Percentiles rank a stretch among this genome's conserved stretches.
phyloP scores from a whole-genome alignment of 2,797 vertebrate genomes.

The Pangasius larnaudii region DNA sequence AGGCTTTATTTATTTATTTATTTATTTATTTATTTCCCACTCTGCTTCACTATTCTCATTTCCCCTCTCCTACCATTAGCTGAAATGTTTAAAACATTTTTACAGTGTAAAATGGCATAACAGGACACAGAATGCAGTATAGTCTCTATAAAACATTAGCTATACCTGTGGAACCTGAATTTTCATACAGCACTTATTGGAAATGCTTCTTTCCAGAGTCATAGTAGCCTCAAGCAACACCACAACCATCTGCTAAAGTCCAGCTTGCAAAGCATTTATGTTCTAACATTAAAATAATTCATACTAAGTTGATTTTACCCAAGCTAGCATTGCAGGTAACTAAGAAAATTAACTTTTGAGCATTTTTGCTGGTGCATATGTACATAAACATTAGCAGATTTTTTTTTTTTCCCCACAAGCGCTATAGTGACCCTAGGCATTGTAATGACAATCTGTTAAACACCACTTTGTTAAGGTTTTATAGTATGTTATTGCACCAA shows the following conservation, averaged over 20 bases:
- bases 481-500: neutral
- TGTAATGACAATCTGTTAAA: neutral
- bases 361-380: neutral
- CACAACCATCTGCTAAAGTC: neutral
- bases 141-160: no score
- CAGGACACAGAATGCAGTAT: neutral
- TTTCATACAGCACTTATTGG: neutral
- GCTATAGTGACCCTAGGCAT: neutral
- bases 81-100: neutral
- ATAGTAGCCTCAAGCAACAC: neutral
- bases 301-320: neutral
- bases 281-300: neutral
- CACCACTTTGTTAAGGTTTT: neutral
- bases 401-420: no score
- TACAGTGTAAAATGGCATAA: neutral
- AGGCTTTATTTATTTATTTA: neutral
- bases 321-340: neutral
- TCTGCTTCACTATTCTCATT: neutral
- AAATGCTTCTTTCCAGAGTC: neutral
- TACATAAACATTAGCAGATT: neutral
- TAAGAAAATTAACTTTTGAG: neutral
- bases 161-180: neutral
- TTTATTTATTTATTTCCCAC: neutral
- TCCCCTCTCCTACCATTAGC: neutral
- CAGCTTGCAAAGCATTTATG: neutral